Evolutionary conservation across 2,888 invertebrate species (phyloP), one percentile per base, ranked within the genome.

Genomic region (Plagodis dolabraria): DNA sequence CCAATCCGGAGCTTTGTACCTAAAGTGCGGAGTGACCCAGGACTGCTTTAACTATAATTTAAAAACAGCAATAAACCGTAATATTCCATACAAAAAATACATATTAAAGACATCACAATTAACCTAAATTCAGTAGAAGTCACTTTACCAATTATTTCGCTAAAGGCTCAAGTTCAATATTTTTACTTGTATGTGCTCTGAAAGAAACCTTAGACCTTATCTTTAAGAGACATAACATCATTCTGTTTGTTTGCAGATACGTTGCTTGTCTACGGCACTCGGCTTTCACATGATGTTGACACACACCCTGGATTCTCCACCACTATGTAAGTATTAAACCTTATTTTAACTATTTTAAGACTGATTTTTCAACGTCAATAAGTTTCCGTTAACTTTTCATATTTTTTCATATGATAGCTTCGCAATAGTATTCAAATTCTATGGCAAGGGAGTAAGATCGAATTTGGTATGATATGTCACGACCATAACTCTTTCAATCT

Each of bases 181-280:
- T 22, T 4, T 4, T 22, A 22, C 22, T 22, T 45, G 22, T 70
- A 67, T 49, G 54, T 53, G 34, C 11, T n/a, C 33, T n/a, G 11
- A 38, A 52, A 57, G 47, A 58, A 50, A 33, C 51, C 47, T 33
- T 56, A 60, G 49, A 45, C 40, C 42, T 49, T 53, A 56, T 56
- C 60, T 45, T 45, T 47, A 45, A 53, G 57, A 59, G 46, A 46
- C 49, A 47, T 61, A 61, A 61, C 49, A 61, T 10, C 64, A 70
- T 72, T 72, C 66, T 82, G 75, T 83, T 85, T 81, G 76, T 82
- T 82, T 79, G 70, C 89, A 89, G 89, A 86, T 81, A 83, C 86
- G 63, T 74, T 81, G 67, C 75, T 80, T 76, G 82, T 83, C 76
- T 70, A 73, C 74, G 76, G 74, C 76, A 79, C 74, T 70, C 80